Evolutionary conservation across 2,113 vertebrate genomes (phyloP), one percentile per base, ranked within the genome.

Genomic region (Megalops atlanticus): DNA sequence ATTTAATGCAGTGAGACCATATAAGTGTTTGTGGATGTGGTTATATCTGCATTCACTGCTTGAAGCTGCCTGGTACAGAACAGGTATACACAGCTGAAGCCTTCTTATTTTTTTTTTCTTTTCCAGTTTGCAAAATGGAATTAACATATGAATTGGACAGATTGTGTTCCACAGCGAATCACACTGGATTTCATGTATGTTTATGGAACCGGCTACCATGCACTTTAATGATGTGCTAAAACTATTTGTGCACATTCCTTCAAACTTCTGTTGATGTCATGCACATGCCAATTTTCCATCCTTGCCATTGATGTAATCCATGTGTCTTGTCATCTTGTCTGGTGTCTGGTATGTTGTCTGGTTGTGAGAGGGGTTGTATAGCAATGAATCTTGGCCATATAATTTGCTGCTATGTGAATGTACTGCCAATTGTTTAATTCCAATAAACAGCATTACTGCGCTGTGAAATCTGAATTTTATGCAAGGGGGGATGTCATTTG

Each of bases 371-470:
- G 49, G 58, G 58, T 64, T n/a, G 11, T n/a, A 64, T 8, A 64
- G 58, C 24, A 10, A 31, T 31, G 58, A 64, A 64, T 64, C 36
- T 72, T 43, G 38, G 47, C 68, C 0, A 14, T 38, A 43, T 75
- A 81, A 81, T 41, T 74, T 1, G 78, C 52, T 45, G 79, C 45
- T 58, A 40, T 76, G 80, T 80, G 74, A 78, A 84, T 83, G 74
- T 39, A 79, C 74, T 45, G 58, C 74, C 36, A 54, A 21, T n/a
- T 73, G 33, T 52, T 82, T 31, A 70, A 80, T 71, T 80, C 82
- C 70, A 73, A 38, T 80, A 75, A 49, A 78, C 75, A 49, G 77
- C 74, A 85, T 43, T 72, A 77, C 85, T 41, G 33, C 12, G 35
- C 41, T 54, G 14, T 77, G 45, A 84, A 80, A 76, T 81, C 79